phyloP scores from a whole-genome alignment of 2,113 vertebrate genomes.

The Alces alces region DNA sequence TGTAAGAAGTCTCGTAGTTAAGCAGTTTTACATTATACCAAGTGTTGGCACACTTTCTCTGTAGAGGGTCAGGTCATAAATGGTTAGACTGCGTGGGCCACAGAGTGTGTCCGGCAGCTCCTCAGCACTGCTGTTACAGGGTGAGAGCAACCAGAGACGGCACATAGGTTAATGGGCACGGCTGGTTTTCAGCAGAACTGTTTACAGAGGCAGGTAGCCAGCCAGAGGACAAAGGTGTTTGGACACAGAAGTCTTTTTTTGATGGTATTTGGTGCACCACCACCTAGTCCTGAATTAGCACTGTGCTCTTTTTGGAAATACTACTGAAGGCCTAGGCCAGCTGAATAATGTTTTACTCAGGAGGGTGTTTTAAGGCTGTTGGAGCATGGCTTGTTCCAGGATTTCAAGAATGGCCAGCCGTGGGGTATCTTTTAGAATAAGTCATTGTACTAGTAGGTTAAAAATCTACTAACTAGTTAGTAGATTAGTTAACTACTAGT shows the following conservation, averaged over 20 bases:
- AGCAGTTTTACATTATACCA: not conserved
- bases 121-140: not conserved
- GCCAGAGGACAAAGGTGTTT: not conserved
- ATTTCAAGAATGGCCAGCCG: not conserved
- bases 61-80: not conserved
- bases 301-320: not conserved
- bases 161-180: not conserved
- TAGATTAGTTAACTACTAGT: not conserved
- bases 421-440: not conserved
- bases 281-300: not conserved
- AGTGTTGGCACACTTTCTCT: not conserved
- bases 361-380: not conserved
- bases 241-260: not conserved
- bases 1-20: not conserved
- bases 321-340: not conserved
- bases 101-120: not conserved
- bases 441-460: not conserved
- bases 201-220: not conserved
- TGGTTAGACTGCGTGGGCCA: not conserved
- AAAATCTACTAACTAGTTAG: not conserved
- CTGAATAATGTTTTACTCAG: not conserved
- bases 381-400: not conserved
- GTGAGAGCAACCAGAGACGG: not conserved
- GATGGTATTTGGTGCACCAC: not conserved
- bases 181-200: not conserved